These are phyloP conservation scores for Oreonectes daqikongensis DNA, from an alignment of 2,797 vertebrate genomes.

Conservation along the genomic window DNA sequence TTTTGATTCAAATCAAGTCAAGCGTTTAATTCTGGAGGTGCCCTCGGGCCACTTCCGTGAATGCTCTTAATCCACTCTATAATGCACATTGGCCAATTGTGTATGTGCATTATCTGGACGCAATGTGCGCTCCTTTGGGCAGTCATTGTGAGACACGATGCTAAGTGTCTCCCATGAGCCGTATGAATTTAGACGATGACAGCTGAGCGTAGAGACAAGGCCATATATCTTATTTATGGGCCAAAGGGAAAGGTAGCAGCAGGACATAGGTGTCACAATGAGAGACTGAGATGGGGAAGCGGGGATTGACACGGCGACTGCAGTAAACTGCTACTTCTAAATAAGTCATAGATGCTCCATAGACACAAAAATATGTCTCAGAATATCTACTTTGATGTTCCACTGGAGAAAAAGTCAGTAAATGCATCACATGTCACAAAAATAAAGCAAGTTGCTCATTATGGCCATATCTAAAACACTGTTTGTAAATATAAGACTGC, in stretches of 20 bases:
- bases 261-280: conserved; percentile 39
- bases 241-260: conserved; percentile 20
- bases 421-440: too few relatives aligned
- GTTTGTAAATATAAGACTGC: neutral
- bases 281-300: conserved; percentile 12
- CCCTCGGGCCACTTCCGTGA: conserved; percentile 77
- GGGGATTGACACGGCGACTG: neutral
- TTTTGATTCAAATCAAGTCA: conserved; percentile 78
- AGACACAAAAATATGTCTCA: too few relatives aligned
- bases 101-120: conserved; percentile 80
- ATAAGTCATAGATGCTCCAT: neutral
- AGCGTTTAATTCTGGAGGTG: conserved; percentile 81
- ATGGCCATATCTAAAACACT: neutral
- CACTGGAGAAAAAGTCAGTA: too few relatives aligned
- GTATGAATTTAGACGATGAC: conserved; percentile 81
- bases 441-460: too few relatives aligned
- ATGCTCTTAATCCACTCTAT: conserved; percentile 77
- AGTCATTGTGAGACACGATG: conserved; percentile 80
- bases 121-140: conserved; percentile 79
- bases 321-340: neutral
- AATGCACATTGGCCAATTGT: conserved; percentile 84
- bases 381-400: too few relatives aligned
- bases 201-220: conserved; percentile 78
- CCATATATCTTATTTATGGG: conserved; percentile 56
- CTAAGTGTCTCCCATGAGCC: conserved; percentile 81